Base-by-base conservation (phyloP, 2,888 invertebrate species). In the Thysanoteuthis rhombus region DNA sequence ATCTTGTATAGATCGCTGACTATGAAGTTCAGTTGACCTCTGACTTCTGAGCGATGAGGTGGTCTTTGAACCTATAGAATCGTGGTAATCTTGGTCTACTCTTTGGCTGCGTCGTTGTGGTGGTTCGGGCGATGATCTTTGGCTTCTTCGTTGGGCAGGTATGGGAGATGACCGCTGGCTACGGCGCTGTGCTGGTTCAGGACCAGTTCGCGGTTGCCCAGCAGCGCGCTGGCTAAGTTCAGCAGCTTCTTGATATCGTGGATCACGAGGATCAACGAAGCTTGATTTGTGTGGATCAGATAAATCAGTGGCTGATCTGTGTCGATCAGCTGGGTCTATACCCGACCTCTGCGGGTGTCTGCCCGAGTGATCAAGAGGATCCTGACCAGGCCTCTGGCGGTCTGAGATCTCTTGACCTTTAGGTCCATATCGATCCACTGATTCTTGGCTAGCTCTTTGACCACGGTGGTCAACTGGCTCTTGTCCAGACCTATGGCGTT, bases 401-500 rank as follows among this genome's bases (percentile, higher is more conserved):
- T 91, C 91, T 91, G 42, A 91, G 39, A 91, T 91, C 39, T 91
- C 91, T 91, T 91, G 91, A 91, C 91, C 40, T 91, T 91, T 91
- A 91, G 91, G 91, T 91, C 91, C 91, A 91, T 91, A 91, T 42
- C 91, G 28, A 32, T 91, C 91, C 42, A 91, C 32, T 91, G 91
- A 91, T 40, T 91, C 91, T 91, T 91, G 91, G 42, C 91, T 91
- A 91, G 42, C 42, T 91, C 91, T 91, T 91, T 91, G 91, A 91
- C 91, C 91, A 32, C 91, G 91, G 42, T 91, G 91, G 91, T 91
- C 91, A 91, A 42, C 42, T 91, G 42, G 91, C 39, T 91, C 91
- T 91, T 91, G 91, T 91, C 91, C 91, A 91, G 91, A 91, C 91
- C 91, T 91, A 91, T 91, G 91, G 42, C 91, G 91, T 91, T 91